A percentile compares a stretch with the other conserved stretches of the same genome.
These are phyloP conservation scores for Ormia ochracea DNA, from an alignment of 2,888 invertebrate species.

Conservation along the genomic window DNA sequence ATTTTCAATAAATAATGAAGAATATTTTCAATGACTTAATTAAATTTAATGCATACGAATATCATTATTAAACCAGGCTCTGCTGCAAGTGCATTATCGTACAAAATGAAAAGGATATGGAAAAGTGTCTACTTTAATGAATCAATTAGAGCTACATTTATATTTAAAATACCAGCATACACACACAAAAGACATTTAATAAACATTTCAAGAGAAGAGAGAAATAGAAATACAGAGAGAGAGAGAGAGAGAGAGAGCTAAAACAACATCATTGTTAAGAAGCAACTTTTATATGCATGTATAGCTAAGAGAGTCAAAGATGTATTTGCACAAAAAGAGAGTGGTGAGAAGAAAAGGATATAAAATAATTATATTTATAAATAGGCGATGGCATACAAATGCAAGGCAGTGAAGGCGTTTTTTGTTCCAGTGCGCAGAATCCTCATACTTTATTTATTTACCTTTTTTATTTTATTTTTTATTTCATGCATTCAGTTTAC, in stretches of 20 bases:
- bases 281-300: neutral
- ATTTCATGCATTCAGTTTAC: no score
- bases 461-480: no score
- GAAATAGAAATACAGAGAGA: neutral
- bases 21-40: neutral
- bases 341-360: neutral
- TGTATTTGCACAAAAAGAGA: neutral
- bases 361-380: neutral
- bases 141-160: neutral
- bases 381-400: neutral
- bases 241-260: neutral
- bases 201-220: neutral
- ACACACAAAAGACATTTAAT: neutral
- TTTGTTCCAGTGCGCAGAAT: no score
- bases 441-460: no score
- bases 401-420: neutral
- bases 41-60: neutral
- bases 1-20: conserved; percentile 1
- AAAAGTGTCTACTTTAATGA: neutral
- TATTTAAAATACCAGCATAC: neutral
- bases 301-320: neutral
- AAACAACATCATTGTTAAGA: neutral
- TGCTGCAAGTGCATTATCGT: neutral
- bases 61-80: neutral
- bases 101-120: neutral